Base-by-base conservation (phyloP, 2,113 vertebrate species). In the Thunnus thynnus region DNA sequence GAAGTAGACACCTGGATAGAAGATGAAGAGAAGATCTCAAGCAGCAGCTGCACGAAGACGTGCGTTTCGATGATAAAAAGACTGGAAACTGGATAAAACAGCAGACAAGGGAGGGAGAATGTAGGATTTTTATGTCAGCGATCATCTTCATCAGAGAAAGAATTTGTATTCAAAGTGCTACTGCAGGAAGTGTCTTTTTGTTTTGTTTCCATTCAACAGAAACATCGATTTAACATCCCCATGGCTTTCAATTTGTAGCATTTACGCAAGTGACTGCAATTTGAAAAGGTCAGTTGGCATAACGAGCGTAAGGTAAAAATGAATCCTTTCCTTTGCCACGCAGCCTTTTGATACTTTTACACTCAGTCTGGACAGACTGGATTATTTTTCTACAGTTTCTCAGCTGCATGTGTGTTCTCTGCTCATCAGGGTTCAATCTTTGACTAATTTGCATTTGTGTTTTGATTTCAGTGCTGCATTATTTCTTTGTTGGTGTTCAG, bases 181-280 rank as follows among this genome's bases (percentile, higher is more conserved):
- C 47, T 10, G 5, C 77, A 81, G 58, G 12, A 80, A 48, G 70
- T 64, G 20, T 84, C 16, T 27, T 54, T 22, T 80, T 51, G 27
- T 20, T 55, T 5, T 41, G 8, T 83, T 77, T 56, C 47, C 47
- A 25, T 64, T 72, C 9, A 32, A 62, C 60, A 74, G 72, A 86
- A 82, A 72, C 67, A 30, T 68, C 47, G 13, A 3, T 10, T 18
- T 22, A 32, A 76, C 66, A 69, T 70, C 61, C 27, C 27, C 12
- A 7, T 44, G 13, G 54, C 48, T 86, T 48, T 67, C 8, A 68
- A 75, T 68, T 8, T 72, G 85, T 91, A 85, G 82, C 72, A 78
- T 84, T 87, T 63, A 70, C 3, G 50, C 58, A 56, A 64, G 50
- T 51, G 20, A 48, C 60, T 41, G 48, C n/a, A 13, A 30, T 83